Percentiles rank a stretch among this genome's conserved stretches.
phyloP scores from a whole-genome alignment of 2,113 vertebrate genomes.

The Pantherophis guttatus region DNA sequence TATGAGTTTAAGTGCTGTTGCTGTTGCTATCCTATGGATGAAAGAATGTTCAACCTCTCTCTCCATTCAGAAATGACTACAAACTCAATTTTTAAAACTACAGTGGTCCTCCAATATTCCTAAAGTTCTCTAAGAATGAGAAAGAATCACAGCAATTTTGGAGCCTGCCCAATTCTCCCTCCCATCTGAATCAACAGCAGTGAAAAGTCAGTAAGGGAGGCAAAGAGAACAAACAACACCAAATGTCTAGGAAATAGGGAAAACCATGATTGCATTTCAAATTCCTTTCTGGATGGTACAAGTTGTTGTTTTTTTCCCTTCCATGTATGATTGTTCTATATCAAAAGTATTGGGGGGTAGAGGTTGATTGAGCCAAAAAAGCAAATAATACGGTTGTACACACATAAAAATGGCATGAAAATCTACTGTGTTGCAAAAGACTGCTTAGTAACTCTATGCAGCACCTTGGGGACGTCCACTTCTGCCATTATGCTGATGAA shows the following conservation, averaged over 20 bases:
- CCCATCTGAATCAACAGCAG: neutral
- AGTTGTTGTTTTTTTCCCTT: neutral
- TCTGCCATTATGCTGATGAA: neutral
- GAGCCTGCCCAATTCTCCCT: neutral
- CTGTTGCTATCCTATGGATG: neutral
- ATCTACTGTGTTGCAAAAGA: neutral
- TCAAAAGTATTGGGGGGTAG: neutral
- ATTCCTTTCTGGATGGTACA: neutral
- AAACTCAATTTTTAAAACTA: neutral
- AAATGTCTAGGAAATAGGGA: neutral
- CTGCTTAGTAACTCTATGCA: neutral
- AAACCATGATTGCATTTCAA: neutral
- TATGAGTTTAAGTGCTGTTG: neutral
- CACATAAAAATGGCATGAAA: neutral
- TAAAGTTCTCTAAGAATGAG: neutral
- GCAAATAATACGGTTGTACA: neutral
- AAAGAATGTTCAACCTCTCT: neutral
- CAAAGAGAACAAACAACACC: neutral
- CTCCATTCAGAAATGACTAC: neutral
- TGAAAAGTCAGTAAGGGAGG: neutral
- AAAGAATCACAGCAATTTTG: neutral
- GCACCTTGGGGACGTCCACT: neutral
- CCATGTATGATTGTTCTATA: neutral
- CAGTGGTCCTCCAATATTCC: neutral
- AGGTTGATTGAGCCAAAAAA: neutral